Evolutionary conservation across 2,113 vertebrate genomes (phyloP), one percentile per base, ranked within the genome.

Genomic region (Sialia sialis): DNA sequence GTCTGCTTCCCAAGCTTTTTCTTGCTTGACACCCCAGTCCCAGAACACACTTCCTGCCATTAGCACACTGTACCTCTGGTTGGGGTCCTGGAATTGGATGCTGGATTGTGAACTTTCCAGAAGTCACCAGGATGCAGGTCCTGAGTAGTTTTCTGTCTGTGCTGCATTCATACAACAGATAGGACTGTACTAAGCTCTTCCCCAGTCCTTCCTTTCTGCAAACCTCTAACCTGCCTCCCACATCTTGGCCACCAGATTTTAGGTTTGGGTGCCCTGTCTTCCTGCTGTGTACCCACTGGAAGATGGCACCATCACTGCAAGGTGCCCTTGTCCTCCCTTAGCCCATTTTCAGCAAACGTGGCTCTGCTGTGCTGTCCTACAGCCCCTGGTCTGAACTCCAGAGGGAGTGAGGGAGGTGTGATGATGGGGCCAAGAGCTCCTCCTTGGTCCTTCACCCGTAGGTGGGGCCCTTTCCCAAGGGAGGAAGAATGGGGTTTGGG

Each of bases 391-490:
- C 56, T 67, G 46, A 67, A n/a, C 25, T 32, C 41, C n/a, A 5
- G 48, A 5, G 44, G 16, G 26, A 51, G 49, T 27, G 49, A 48
- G 23, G 12, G 10, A 68, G 39, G 14, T 16, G 12, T 27, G 52
- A 9, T 59, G 23, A 11, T 62, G 20, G 34, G 18, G 16, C 34
- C 2, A 12, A 43, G 76, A 85, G 52, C 54, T 93, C 22, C 41
- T 85, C 38, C 60, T 60, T 34, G 51, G 19, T 62, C 64, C 56
- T 67, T 89, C 30, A 48, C 94, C 91, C 36, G 1, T 81, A 90
- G 94, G 86, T 95, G 95, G 92, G 95, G 91, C 92, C 80, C 90
- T 95, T 90, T 89, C 76, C 64, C 90, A 87, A 89, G 68, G 8
- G 76, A 95, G 90, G n/a, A 81, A 62, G 51, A 80, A 18, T 9